phyloP scores from a whole-genome alignment of 1,140 invertebrate species.

The Ruditapes philippinarum region DNA sequence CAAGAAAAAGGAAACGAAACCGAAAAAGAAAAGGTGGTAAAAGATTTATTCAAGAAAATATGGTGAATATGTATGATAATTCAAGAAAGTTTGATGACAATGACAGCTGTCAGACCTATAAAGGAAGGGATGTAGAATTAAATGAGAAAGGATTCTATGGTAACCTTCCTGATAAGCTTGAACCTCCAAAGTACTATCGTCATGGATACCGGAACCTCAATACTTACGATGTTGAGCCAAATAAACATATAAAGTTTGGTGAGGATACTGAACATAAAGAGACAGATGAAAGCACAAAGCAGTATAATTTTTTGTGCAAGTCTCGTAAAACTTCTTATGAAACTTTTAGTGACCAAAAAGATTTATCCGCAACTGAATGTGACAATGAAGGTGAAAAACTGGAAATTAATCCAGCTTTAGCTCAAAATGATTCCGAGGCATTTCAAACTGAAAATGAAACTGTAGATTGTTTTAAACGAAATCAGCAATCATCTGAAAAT shows the following conservation, averaged over 20 bases:
- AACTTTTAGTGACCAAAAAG: neutral
- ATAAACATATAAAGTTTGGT: slow-evolving; percentile 35
- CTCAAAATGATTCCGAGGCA: neutral
- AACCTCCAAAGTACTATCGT: slow-evolving; percentile 53
- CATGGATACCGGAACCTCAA: slow-evolving; percentile 43
- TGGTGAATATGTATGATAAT: too few species aligned
- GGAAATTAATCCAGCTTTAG: neutral
- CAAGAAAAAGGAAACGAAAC: slow-evolving; percentile 17
- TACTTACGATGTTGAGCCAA: slow-evolving; percentile 4
- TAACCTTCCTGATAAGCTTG: slow-evolving; percentile 45
- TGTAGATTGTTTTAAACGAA: neutral
- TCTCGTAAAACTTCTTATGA: neutral
- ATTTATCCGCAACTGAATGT: neutral
- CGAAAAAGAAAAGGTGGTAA: slow-evolving; percentile 43
- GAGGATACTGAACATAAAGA: slow-evolving; percentile 23
- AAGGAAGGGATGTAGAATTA: neutral
- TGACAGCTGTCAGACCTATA: neutral
- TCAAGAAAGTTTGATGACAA: neutral
- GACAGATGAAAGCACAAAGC: slow-evolving; percentile 11
- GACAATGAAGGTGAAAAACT: neutral
- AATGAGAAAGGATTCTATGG: slow-evolving; percentile 8
- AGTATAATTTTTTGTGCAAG: slow-evolving; percentile 52
- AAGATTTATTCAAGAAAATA: too few species aligned
- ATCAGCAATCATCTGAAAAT: neutral
- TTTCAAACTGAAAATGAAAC: neutral